phyloP scores from a whole-genome alignment of 2,797 vertebrate genomes.

The Liparis tanakae region DNA sequence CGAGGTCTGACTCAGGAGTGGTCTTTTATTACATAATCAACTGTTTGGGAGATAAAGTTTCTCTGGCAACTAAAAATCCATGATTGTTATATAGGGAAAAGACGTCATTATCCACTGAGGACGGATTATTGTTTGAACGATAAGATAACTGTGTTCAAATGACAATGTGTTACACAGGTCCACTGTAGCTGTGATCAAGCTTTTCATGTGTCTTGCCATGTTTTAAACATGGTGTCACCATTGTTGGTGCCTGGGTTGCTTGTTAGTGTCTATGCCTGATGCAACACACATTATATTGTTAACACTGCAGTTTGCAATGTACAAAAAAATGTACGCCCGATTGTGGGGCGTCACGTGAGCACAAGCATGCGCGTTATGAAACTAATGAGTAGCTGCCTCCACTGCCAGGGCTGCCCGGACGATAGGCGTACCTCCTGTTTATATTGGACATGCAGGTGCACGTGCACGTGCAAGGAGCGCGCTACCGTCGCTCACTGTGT shows the following conservation, averaged over 20 bases:
- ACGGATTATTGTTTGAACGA: constrained; percentile 14
- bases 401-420: constrained; percentile 1
- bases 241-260: not conserved
- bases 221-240: not conserved
- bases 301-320: constrained; percentile 1
- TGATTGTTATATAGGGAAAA: constrained; percentile 9
- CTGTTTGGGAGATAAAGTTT: constrained; percentile 55
- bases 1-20: constrained; percentile 52
- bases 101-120: constrained; percentile 11
- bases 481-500: not conserved
- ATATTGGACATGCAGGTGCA: constrained; percentile 42
- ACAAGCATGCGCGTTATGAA: constrained; percentile 5
- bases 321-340: constrained; percentile 50
- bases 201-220: not conserved
- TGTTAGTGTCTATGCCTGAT: constrained; percentile 9
- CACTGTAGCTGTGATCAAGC: not conserved
- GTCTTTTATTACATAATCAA: constrained; percentile 69
- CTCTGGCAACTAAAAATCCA: constrained; percentile 45
- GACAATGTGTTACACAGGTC: not conserved
- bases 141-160: constrained; percentile 3
- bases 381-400: constrained; percentile 11
- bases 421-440: constrained; percentile 30
- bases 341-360: constrained; percentile 43
- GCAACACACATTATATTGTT: constrained; percentile 7
- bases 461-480: constrained; percentile 41